Base-by-base conservation (phyloP, 2,113 vertebrate species). In the Argyrosomus japonicus region DNA sequence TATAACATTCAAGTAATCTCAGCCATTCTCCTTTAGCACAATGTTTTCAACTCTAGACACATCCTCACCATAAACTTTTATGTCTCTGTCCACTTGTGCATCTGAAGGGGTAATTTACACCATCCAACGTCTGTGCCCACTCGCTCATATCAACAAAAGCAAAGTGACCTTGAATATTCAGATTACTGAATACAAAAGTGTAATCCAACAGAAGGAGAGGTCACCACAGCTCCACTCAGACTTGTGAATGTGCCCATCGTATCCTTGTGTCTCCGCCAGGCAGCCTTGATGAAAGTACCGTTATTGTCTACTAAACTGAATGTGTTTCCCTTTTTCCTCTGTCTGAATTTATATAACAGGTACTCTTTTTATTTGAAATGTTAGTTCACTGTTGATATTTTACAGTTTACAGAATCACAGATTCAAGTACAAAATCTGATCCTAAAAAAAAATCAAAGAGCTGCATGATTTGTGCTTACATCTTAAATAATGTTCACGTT, bases 121-220 rank as follows among this genome's bases (percentile, higher is more conserved):
- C 10, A 19, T 65, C 21, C 6, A 74, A 18, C 13, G 23, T 23
- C 14, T 47, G 17, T 17, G 11, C 25, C 21, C 10, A 15, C 17
- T 68, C 10, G 45, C 48, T 77, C 32, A 48, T 3, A 51, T 68
- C 27, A 61, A 25, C 61, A 45, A 13, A 48, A 61, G 25, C 21
- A 68, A 29, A 68, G 2, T 50, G 62, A 50, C 53, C n/a, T 14
- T 85, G 73, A 72, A 67, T 65, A 61, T 65, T 50, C 25, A 57
- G 6, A 48, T 77, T 51, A 47, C 19, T 19, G 40, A 68, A 48
- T 17, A 54, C 32, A 15, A 8, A 63, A 9, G 23, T 57, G 77
- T 23, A 25, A 50, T 4, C 15, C 40, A 48, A 3, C 14, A 56
- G 36, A 29, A 12, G 19, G 4, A 32, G 40, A 32, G 25, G 51